Evolutionary conservation across 2,113 vertebrate genomes (phyloP), one percentile per base, ranked within the genome.

Genomic region (Manacus vitellinus): DNA sequence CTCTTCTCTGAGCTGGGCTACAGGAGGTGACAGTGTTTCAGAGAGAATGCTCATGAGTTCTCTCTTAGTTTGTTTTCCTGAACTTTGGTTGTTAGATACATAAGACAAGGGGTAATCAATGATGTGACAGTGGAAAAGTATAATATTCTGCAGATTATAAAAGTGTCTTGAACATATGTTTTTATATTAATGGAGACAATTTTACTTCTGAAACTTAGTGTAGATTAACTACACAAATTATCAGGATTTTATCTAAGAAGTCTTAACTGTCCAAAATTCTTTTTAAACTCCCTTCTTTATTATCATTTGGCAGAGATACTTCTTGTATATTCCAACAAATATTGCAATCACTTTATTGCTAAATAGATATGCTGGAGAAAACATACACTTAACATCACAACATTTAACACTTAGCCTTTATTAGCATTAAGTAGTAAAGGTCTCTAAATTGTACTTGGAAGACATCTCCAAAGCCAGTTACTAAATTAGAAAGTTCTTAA

Each of bases 271-370:
- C 85, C 91, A 96, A 97, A 88, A 92, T 91, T 92, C 82, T 92
- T 96, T 85, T 92, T 10, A 91, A 94, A 96, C 74, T 96, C 80
- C 31, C 80, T 89, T 94, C 28, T 72, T 89, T 74, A 88, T 88
- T 94, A 96, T 97, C 94, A 95, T 91, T 97, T 96, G 95, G 96
- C 96, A 97, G 77, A 91, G 70, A 66, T 44, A 49, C 41, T 74
- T 84, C 58, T 89, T 67, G 65, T 78, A 43, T 95, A 95, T 86
- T 97, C 96, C 96, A 95, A 78, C 41, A 96, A 96, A 66, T 86
- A 96, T 58, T 95, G 92, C 88, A 96, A 89, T 65, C 67, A 8
- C 39, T 75, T 91, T 92, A 85, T 97, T 97, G 95, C 95, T 97
- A 95, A 96, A 96, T 24, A 93, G 72, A 93, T 66, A 73, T 22